These are phyloP conservation scores for Agrotis clavis DNA, from an alignment of 2,888 invertebrate genomes.

Conservation along the genomic window DNA sequence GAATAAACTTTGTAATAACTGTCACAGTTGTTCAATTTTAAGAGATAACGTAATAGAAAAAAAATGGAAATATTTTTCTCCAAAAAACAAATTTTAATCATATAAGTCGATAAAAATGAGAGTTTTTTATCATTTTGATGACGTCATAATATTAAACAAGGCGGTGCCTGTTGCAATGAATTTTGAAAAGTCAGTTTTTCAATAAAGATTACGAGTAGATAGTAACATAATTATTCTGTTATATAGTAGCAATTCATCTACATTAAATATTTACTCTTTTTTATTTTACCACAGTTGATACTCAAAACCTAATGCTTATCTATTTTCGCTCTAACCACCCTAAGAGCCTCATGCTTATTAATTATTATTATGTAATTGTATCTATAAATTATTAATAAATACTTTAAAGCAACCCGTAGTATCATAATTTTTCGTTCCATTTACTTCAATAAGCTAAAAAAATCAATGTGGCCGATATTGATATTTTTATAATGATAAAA, in stretches of 20 bases:
- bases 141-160: slow-evolving; percentile 11
- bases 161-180: background rate
- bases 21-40: background rate
- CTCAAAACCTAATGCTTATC: no score
- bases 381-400: slow-evolving; percentile 3
- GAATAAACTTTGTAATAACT: background rate
- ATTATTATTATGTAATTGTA: background rate
- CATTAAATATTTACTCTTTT: background rate
- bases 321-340: no score
- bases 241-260: background rate
- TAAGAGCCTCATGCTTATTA: no score
- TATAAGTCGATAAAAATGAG: background rate
- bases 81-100: background rate
- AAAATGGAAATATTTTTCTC: background rate
- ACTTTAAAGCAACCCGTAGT: background rate
- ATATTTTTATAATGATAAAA: slow-evolving; percentile 21
- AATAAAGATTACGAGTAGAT: background rate
- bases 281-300: no score
- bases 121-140: background rate
- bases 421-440: background rate
- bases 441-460: slow-evolving; percentile 22
- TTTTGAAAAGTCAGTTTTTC: background rate
- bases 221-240: background rate
- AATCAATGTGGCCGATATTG: slow-evolving; percentile 27
- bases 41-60: background rate